Conservation (phyloP, 2,113 vertebrate genomes). For the Melanocharis versteri region DNA sequence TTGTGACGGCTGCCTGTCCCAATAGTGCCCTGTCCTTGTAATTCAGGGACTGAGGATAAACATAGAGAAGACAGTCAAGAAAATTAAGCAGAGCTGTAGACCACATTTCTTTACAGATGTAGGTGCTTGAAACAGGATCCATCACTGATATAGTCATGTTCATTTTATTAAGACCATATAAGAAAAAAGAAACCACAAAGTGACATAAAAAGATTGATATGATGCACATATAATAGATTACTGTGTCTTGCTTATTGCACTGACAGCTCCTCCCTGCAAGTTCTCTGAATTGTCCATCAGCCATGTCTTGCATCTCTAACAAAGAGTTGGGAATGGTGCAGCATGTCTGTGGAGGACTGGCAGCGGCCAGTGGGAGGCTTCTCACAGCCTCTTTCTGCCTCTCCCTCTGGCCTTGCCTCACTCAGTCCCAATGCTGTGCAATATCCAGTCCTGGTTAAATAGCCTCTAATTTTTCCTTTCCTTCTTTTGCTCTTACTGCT, state of each 20-base stretch:
- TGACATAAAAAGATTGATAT: background rate
- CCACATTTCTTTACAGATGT: background rate
- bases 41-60: background rate
- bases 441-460: background rate
- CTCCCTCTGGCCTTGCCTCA: background rate
- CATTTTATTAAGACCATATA: background rate
- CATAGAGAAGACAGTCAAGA: background rate
- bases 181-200: background rate
- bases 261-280: background rate
- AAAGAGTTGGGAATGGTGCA: background rate
- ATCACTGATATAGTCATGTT: background rate
- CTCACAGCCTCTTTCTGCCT: background rate
- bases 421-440: background rate
- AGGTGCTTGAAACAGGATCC: background rate
- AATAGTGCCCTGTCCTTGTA: background rate
- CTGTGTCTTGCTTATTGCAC: background rate
- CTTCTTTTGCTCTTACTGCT: background rate
- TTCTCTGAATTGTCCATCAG: background rate
- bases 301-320: background rate
- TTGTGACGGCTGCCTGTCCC: background rate
- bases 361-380: background rate
- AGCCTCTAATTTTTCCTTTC: background rate
- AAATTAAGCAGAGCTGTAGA: background rate
- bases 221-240: background rate
- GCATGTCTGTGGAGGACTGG: background rate